phyloP scores from a whole-genome alignment of 1,140 invertebrate genomes.

The Apis mellifera region DNA sequence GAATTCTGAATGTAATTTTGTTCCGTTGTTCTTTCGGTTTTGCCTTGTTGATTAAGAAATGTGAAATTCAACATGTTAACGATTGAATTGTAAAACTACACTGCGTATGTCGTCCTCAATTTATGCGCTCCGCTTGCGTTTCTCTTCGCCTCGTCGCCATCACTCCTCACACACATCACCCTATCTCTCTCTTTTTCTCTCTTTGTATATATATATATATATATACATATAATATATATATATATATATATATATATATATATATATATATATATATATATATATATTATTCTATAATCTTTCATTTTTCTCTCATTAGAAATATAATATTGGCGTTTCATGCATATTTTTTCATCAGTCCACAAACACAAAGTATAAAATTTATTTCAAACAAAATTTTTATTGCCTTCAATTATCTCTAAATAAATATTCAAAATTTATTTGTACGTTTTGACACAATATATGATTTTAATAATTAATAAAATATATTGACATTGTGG shows the following conservation, averaged over 20 bases:
- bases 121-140: conserved; percentile 53
- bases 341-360: neutral
- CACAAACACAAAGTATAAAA: too few species aligned
- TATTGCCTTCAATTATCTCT: too few species aligned
- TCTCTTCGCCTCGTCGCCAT: conserved; percentile 60
- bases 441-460: too few species aligned
- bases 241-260: neutral
- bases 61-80: conserved; percentile 10
- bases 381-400: neutral
- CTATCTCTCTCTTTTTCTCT: conserved; percentile 11
- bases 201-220: neutral
- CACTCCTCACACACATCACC: conserved; percentile 28
- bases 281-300: neutral
- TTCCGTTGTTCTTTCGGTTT: neutral
- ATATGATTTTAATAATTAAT: too few species aligned
- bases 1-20: too few species aligned
- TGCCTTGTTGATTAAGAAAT: neutral
- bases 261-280: neutral
- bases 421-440: too few species aligned
- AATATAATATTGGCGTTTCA: conserved; percentile 13
- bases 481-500: neutral
- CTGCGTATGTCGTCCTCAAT: conserved; percentile 11
- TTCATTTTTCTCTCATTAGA: neutral
- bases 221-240: neutral
- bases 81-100: conserved; percentile 1